Conservation (phyloP, 2,888 invertebrate species). For the Parascotia fuliginaria region DNA sequence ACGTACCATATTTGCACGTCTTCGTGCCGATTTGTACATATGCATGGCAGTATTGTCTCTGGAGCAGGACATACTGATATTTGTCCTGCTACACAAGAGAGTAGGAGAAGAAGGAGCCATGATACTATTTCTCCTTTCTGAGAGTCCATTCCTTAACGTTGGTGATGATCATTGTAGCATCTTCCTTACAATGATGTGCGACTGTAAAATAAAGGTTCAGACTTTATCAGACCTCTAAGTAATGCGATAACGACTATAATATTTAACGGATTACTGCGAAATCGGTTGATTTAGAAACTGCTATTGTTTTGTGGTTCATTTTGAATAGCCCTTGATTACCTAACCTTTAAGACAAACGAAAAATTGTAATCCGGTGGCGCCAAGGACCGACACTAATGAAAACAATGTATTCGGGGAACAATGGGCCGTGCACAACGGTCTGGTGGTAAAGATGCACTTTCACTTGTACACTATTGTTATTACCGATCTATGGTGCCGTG, state of each 20-base stretch:
- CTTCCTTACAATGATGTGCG: conserved; percentile 20
- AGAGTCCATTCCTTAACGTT: conserved; percentile 73
- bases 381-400: conserved; percentile 73
- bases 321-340: conserved; percentile 23
- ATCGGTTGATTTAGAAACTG: not conserved
- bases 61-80: conserved; percentile 88
- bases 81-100: conserved; percentile 51
- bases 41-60: conserved; percentile 92
- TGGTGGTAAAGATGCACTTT: conserved; percentile 77
- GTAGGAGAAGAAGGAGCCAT: conserved; percentile 62
- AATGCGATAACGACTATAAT: too few species aligned
- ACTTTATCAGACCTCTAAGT: too few species aligned
- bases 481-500: conserved; percentile 66
- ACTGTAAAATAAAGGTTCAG: too few species aligned
- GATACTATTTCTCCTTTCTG: conserved; percentile 62
- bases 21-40: conserved; percentile 91
- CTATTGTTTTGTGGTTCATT: conserved; percentile 6
- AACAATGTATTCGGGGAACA: conserved; percentile 78
- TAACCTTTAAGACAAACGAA: conserved; percentile 24
- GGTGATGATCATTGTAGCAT: conserved; percentile 78
- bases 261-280: not conserved
- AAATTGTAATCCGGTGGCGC: conserved; percentile 60
- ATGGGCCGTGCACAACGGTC: conserved; percentile 69
- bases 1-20: conserved; percentile 94
- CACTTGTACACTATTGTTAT: conserved; percentile 76